Evolutionary conservation across 1,140 invertebrate genomes (phyloP).

Genomic region (Nasonia longicornis): DNA sequence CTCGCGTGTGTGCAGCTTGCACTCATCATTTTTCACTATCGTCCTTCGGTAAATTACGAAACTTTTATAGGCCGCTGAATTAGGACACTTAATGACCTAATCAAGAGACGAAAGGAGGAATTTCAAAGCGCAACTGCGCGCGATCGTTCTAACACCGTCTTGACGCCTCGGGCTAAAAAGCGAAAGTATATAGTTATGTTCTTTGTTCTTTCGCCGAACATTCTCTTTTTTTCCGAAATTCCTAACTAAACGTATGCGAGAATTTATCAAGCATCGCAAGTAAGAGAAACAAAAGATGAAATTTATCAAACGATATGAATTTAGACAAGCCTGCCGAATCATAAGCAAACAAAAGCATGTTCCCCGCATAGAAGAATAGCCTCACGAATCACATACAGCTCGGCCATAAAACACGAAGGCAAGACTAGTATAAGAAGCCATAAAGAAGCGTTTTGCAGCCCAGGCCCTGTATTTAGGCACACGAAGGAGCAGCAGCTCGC

Average conservation of each 20-base stretch:
- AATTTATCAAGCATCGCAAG: too few relatives aligned
- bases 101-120: slow-evolving; percentile 41
- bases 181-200: neutral
- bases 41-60: slow-evolving; percentile 50
- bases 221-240: neutral
- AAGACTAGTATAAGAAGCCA: neutral
- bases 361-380: too few relatives aligned
- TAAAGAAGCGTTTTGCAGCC: neutral
- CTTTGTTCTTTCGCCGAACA: slow-evolving; percentile 7
- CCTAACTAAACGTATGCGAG: neutral
- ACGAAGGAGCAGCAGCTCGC: neutral
- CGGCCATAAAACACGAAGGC: neutral
- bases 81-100: slow-evolving; percentile 55
- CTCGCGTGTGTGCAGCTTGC: neutral
- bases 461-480: neutral
- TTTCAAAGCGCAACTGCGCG: slow-evolving; percentile 34
- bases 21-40: neutral
- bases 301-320: neutral
- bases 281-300: too few relatives aligned
- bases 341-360: neutral
- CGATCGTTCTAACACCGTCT: slow-evolving; percentile 22
- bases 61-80: slow-evolving; percentile 48
- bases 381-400: neutral
- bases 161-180: slow-evolving; percentile 48
- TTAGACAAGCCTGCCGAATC: neutral